Evolutionary conservation across 2,797 vertebrate genomes (phyloP).

Genomic region (Odontamblyopus rebecca): DNA sequence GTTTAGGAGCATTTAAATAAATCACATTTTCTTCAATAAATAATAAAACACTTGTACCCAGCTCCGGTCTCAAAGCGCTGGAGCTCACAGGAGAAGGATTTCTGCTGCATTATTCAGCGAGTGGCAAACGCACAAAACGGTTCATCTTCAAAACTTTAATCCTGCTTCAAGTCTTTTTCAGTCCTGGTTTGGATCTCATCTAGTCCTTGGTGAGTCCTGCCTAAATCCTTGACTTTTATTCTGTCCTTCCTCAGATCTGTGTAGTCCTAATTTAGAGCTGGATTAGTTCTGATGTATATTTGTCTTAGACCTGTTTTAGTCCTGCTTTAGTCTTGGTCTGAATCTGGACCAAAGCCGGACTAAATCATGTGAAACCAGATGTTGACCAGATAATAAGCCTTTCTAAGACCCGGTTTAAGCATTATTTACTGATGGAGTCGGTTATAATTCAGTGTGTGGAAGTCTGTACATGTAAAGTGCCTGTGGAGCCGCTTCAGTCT

Average conservation of each 20-base stretch:
- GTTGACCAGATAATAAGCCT: background rate
- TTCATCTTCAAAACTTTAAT: background rate
- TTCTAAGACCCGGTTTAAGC: background rate
- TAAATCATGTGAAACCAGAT: background rate
- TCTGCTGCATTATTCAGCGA: constrained; percentile 66
- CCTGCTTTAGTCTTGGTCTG: too few species aligned
- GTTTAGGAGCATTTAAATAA: constrained; percentile 16
- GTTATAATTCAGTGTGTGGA: background rate
- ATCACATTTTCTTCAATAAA: constrained; percentile 40
- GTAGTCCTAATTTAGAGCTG: background rate
- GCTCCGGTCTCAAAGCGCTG: constrained; percentile 65
- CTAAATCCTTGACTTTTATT: too few species aligned
- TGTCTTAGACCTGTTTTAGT: too few species aligned
- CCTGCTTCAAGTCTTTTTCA: too few species aligned
- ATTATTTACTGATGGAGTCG: too few species aligned
- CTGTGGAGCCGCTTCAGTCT: too few species aligned
- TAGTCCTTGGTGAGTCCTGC: background rate
- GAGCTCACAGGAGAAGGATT: constrained; percentile 66
- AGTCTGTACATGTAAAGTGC: background rate
- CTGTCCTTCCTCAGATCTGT: background rate
- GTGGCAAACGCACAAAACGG: constrained; percentile 27
- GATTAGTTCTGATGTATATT: background rate
- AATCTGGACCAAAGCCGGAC: background rate
- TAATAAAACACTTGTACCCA: constrained; percentile 71
- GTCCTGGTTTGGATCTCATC: background rate